phyloP scores from a whole-genome alignment of 2,113 vertebrate species.

The Oryzias celebensis region DNA sequence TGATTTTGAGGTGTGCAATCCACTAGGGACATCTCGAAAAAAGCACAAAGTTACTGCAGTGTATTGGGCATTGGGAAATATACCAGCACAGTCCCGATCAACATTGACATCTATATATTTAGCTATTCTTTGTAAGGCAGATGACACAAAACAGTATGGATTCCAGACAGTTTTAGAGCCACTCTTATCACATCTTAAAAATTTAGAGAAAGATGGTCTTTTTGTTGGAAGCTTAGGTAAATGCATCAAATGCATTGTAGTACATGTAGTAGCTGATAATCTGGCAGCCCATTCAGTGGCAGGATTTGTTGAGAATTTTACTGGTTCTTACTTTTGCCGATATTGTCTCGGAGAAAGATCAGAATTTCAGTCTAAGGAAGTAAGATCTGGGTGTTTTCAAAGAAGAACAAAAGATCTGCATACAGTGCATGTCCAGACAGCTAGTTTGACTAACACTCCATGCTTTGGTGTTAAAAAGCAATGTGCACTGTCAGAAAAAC shows the following conservation, averaged over 20 bases:
- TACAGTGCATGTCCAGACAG: slow-evolving; percentile 15
- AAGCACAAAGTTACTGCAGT: slow-evolving; percentile 11
- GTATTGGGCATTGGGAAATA: slow-evolving; percentile 7
- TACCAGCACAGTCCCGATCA: not conserved
- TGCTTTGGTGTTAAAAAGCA: slow-evolving; percentile 24
- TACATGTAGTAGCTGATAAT: not conserved
- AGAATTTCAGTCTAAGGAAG: not conserved
- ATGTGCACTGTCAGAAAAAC: slow-evolving; percentile 22
- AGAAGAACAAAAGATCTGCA: slow-evolving; percentile 15
- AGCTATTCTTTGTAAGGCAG: not conserved
- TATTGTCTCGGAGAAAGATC: slow-evolving; percentile 7
- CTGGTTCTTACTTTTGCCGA: not conserved
- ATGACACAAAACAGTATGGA: not conserved
- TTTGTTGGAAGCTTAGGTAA: slow-evolving; percentile 3
- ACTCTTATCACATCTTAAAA: not conserved
- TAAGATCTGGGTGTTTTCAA: not conserved
- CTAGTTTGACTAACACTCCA: slow-evolving; percentile 7
- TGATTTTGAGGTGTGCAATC: not conserved
- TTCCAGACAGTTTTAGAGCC: slow-evolving; percentile 3
- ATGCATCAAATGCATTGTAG: not conserved
- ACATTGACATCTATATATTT: not conserved
- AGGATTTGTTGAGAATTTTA: slow-evolving; percentile 2
- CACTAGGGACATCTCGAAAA: not conserved
- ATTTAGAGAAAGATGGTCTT: not conserved
- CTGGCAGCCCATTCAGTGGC: not conserved